These are phyloP conservation scores for Periophthalmus modestus DNA, from an alignment of 2,113 vertebrate species.

Conservation along the genomic window DNA sequence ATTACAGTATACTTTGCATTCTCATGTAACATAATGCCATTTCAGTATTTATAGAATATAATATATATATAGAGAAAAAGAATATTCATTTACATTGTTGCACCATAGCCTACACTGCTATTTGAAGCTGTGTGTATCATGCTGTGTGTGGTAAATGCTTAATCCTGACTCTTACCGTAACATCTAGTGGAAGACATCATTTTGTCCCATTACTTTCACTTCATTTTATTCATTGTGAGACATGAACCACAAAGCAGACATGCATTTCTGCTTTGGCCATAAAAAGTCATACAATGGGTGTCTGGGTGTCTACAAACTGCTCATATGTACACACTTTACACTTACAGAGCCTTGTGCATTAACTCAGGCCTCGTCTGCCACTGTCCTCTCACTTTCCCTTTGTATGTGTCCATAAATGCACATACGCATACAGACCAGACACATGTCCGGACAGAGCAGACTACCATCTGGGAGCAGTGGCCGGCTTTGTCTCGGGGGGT, in stretches of 20 bases:
- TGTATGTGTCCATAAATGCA: constrained; percentile 51
- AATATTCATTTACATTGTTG: not conserved
- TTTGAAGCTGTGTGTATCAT: not conserved
- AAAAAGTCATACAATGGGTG: constrained; percentile 13
- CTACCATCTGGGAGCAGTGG: constrained; percentile 77
- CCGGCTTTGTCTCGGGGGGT: constrained; percentile 71
- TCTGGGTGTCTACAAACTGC: constrained; percentile 17
- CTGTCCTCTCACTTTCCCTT: constrained; percentile 45
- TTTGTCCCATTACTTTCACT: not conserved
- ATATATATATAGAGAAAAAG: no score
- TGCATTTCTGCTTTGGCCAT: constrained; percentile 2
- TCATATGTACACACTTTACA: not conserved
- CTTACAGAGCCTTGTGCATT: constrained; percentile 1
- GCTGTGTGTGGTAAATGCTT: not conserved
- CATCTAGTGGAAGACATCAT: not conserved
- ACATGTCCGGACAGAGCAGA: constrained; percentile 75
- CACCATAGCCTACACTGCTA: not conserved
- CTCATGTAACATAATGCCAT: not conserved
- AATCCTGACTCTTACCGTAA: not conserved
- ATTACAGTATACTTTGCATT: not conserved
- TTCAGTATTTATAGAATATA: not conserved
- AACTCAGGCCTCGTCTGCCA: constrained; percentile 9
- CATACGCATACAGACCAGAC: constrained; percentile 60
- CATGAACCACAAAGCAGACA: constrained; percentile 16
- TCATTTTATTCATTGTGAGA: constrained; percentile 27